Evolutionary conservation across 2,888 invertebrate genomes (phyloP).

Genomic region (Abrostola tripartita): DNA sequence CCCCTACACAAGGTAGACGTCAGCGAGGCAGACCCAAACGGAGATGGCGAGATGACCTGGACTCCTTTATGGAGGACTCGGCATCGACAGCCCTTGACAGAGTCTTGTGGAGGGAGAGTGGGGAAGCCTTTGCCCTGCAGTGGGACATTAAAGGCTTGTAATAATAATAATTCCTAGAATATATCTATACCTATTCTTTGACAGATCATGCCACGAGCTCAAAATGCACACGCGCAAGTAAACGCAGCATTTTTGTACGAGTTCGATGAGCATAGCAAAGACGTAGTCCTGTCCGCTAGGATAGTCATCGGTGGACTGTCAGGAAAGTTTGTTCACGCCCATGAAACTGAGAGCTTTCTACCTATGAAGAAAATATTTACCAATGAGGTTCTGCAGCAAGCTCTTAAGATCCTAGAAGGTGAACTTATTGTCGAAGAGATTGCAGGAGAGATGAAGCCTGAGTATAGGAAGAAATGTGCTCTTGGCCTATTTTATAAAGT

Average conservation of each 20-base stretch:
- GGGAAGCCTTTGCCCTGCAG: no score
- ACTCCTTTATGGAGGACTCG: no score
- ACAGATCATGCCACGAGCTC: constrained; percentile 91
- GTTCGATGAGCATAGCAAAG: constrained; percentile 70
- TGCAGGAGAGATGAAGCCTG: constrained; percentile 88
- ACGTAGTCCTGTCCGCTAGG: constrained; percentile 79
- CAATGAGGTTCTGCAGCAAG: constrained; percentile 81
- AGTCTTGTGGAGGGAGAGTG: no score
- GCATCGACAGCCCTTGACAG: no score
- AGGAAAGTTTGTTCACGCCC: constrained; percentile 87
- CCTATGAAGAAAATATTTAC: constrained; percentile 77
- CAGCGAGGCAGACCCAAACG: no score
- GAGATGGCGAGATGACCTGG: no score
- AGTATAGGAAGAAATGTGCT: constrained; percentile 89
- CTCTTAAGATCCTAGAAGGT: constrained; percentile 84
- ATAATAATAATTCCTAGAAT: no score
- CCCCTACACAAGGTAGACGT: no score
- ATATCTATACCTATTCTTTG: background rate
- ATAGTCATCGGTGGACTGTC: constrained; percentile 90
- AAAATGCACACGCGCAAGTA: constrained; percentile 92
- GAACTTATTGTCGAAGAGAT: constrained; percentile 83
- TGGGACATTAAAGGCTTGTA: no score
- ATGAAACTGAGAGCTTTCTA: constrained; percentile 86
- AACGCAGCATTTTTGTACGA: constrained; percentile 92
- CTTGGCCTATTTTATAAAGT: constrained; percentile 91